Conservation (phyloP, 2,113 vertebrate species). For the Caranx melampygus region DNA sequence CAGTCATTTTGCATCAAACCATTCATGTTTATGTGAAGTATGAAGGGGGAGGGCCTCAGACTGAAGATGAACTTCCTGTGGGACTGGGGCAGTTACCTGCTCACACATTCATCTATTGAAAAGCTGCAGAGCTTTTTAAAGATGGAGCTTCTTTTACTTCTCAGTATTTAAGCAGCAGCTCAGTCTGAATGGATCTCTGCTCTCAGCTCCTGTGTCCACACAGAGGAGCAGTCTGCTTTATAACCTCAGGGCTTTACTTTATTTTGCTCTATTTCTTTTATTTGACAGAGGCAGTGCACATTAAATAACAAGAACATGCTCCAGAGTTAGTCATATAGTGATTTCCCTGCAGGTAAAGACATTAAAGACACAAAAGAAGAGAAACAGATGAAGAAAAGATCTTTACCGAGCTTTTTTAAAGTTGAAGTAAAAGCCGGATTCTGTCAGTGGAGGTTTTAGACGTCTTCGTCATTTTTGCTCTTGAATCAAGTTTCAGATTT, state of each 20-base stretch:
- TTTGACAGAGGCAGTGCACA: neutral
- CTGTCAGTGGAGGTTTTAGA: too few relatives aligned
- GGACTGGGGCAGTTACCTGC: too few relatives aligned
- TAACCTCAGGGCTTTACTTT: slow-evolving; percentile 24
- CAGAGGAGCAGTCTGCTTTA: neutral
- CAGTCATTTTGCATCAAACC: too few relatives aligned
- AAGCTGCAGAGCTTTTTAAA: too few relatives aligned
- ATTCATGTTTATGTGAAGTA: too few relatives aligned
- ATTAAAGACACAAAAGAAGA: neutral
- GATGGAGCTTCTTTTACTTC: neutral
- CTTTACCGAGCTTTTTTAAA: neutral
- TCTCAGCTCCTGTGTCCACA: slow-evolving; percentile 24
- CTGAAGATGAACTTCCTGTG: too few relatives aligned
- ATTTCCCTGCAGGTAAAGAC: slow-evolving; percentile 1
- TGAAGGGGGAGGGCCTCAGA: too few relatives aligned
- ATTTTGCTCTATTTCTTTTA: slow-evolving; percentile 15
- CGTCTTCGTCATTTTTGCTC: neutral
- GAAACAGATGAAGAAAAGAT: neutral
- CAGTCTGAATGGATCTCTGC: neutral
- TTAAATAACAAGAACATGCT: neutral
- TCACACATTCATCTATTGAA: too few relatives aligned
- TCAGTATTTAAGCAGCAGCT: neutral
- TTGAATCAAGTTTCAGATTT: neutral
- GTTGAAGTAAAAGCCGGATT: neutral
- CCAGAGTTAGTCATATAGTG: neutral